Conservation (phyloP, 35 echinoderm and acorn worm genomes). For the Ophioderma brevispina region DNA sequence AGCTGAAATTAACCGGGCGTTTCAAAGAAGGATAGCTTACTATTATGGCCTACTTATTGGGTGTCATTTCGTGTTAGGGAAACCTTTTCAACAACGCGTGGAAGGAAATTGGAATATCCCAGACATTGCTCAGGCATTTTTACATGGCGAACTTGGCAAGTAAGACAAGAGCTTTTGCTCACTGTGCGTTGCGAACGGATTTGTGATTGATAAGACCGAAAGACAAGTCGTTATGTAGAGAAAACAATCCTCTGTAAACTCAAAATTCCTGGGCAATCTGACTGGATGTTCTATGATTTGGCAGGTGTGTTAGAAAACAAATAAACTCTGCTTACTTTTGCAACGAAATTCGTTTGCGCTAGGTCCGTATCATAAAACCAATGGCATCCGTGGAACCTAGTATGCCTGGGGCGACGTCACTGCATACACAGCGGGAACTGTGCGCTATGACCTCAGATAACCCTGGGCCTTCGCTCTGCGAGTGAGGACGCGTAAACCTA, state of each 20-base stretch:
- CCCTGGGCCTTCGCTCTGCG: not conserved
- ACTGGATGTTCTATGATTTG: not conserved
- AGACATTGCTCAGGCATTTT: not conserved
- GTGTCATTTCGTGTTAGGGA: no score
- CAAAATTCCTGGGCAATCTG: not conserved
- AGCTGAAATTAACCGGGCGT: no score
- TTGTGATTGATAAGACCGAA: not conserved
- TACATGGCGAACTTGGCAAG: no score
- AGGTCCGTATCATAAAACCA: not conserved
- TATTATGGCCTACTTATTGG: no score
- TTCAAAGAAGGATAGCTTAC: no score
- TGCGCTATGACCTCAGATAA: constrained; percentile 12
- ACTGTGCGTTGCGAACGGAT: no score
- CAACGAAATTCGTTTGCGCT: constrained; percentile 12
- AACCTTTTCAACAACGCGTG: not conserved
- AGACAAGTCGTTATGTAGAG: not conserved
- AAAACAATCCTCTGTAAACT: not conserved
- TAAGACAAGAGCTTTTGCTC: no score
- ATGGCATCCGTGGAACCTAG: constrained; percentile 4
- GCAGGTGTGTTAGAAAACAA: not conserved
- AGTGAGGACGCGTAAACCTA: not conserved
- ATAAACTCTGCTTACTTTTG: constrained; percentile 11
- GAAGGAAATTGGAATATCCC: not conserved
- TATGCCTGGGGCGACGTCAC: not conserved
- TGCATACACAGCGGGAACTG: not conserved